Evolutionary conservation across 2,113 vertebrate species (phyloP).

Genomic region (Callipepla californica): DNA sequence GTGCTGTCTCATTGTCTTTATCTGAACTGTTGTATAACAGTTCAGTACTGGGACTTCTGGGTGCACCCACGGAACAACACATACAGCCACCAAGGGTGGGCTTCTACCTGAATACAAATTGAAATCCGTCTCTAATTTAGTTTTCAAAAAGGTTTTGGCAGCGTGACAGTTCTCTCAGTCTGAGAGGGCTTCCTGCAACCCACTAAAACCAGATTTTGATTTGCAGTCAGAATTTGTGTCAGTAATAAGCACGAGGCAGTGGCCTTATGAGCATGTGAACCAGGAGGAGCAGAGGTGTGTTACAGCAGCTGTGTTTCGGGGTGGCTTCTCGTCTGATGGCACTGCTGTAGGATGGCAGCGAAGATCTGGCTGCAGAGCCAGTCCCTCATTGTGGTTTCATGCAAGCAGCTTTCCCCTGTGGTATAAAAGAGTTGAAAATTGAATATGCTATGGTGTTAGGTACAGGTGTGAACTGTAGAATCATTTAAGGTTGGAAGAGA

Average conservation of each 20-base stretch:
- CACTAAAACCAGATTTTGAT: neutral
- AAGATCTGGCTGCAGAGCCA: neutral
- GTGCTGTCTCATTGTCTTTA: neutral
- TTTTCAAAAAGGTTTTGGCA: neutral
- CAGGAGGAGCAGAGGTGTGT: neutral
- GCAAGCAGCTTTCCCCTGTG: neutral
- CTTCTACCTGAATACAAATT: neutral
- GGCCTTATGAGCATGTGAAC: neutral
- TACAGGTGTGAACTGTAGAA: too few relatives aligned
- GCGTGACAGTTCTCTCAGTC: neutral
- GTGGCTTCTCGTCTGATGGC: neutral
- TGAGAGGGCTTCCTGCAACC: neutral
- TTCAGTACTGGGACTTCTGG: neutral
- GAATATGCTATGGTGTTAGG: fast-evolving
- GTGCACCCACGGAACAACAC: fast-evolving
- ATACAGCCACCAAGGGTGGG: neutral
- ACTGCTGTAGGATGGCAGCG: neutral
- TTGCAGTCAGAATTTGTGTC: neutral
- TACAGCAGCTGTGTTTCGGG: neutral
- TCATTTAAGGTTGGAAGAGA: too few relatives aligned
- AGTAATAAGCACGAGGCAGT: neutral
- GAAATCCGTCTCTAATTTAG: neutral
- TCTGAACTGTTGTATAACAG: fast-evolving
- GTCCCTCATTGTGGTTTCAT: fast-evolving
- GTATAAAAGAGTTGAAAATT: neutral